Evolutionary conservation across 2,888 invertebrate species (phyloP), one percentile per base, ranked within the genome.

Genomic region (Blastobasis lacticolella): DNA sequence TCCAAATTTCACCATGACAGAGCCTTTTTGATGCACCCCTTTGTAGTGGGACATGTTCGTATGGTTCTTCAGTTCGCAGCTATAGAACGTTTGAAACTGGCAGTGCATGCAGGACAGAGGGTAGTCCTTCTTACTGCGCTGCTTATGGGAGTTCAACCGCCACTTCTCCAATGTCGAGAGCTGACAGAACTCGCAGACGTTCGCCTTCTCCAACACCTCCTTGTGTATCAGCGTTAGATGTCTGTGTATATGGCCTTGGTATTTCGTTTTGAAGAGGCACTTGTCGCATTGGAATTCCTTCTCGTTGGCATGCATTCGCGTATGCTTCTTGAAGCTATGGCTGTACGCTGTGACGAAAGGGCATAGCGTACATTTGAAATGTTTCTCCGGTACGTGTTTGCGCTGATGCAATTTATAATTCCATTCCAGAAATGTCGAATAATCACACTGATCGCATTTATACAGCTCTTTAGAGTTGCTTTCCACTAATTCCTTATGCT

Each of bases 41-140:
- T 55, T 57, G 5, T 58, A 62, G 45, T 71, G 69, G 5, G 10
- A 42, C 1, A 54, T 53, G 4, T 57, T 57, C 57, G 71, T 83
- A 51, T 84, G 84, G 37, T 67, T 67, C 45, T 76, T 81, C 5
- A 61, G 71, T 9, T 77, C 73, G 44, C 84, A 84, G 56, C 64
- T 74, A 53, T 67, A 84, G 0, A 41, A 50, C 0, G 81, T 78
- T 46, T 71, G 64, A 42, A 73, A 82, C 1, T 67, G 68, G 42
- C 84, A 84, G 7, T 61, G 63, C 0, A 50, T 48, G 50, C 84
- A 84, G 36, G 71, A 72, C 0, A 83, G 42, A 0, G 61, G 3
- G 0, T 57, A 50, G 0, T 62, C 59, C 37, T 74, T 75, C 9
- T 61, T 69, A 37, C 78, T 81, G 3, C 78, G 61, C 1, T 73